Conservation (phyloP, 1,140 invertebrate species). For the Penaeus vannamei region DNA sequence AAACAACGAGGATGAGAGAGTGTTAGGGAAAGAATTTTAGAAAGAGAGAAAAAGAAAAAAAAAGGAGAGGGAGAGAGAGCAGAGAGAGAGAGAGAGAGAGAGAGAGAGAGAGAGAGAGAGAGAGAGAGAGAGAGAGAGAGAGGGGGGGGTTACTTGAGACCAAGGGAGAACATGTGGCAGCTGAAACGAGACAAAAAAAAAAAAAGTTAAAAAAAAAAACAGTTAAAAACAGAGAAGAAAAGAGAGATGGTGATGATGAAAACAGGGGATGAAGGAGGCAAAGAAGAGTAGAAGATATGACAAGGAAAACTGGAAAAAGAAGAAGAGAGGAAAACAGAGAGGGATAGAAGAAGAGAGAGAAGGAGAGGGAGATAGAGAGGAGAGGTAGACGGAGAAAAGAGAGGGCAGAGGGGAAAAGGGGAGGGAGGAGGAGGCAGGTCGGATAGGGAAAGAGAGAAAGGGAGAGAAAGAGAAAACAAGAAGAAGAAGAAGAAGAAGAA, state of each 20-base stretch:
- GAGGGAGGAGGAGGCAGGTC: background rate
- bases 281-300: background rate
- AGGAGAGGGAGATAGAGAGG: background rate
- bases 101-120: slow-evolving; percentile 14
- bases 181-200: too few relatives aligned
- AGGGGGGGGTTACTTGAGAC: too few relatives aligned
- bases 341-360: background rate
- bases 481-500: background rate
- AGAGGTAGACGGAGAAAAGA: background rate
- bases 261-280: too few relatives aligned
- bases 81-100: background rate
- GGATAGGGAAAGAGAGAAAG: background rate
- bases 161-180: too few relatives aligned
- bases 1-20: background rate
- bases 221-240: background rate
- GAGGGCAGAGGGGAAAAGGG: background rate
- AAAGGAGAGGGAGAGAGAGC: background rate
- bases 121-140: slow-evolving; percentile 18
- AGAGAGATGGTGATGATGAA: background rate
- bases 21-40: background rate
- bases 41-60: background rate
- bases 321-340: background rate
- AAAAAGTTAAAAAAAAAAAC: too few relatives aligned
- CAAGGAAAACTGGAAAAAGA: background rate
- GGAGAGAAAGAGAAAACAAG: background rate